Conservation (phyloP, 2,797 vertebrate genomes). For the Microctenopoma lineatum region DNA sequence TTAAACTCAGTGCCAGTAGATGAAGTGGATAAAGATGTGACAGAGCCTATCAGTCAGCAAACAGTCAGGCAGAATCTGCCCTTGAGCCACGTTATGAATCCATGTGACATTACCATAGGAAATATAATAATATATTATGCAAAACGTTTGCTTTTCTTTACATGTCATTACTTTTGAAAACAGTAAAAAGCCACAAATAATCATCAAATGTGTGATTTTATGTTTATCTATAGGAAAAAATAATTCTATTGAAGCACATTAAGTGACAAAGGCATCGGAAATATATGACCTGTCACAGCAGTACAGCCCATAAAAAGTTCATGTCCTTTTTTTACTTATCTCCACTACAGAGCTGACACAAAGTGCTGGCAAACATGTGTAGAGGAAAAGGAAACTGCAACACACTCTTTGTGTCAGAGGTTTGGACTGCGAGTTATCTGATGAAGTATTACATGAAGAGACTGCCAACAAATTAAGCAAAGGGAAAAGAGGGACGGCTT, state of each 20-base stretch:
- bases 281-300: constrained; percentile 13
- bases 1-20: constrained; percentile 44
- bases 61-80: constrained; percentile 38
- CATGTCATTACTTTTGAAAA: constrained; percentile 9
- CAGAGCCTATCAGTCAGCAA: constrained; percentile 47
- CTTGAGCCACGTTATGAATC: constrained; percentile 15
- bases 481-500: neutral
- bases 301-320: constrained; percentile 9
- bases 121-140: neutral
- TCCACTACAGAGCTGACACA: constrained; percentile 14
- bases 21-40: constrained; percentile 46
- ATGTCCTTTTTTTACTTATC: constrained; percentile 24
- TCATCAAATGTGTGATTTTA: neutral
- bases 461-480: constrained; percentile 2
- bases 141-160: constrained; percentile 1
- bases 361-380: constrained; percentile 43
- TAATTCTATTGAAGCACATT: neutral
- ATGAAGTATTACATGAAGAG: constrained; percentile 15
- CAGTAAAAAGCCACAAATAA: neutral
- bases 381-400: constrained; percentile 45
- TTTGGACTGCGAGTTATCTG: constrained; percentile 8
- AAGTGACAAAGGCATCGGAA: constrained; percentile 22
- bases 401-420: constrained; percentile 3
- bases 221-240: constrained; percentile 11
- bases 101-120: constrained; percentile 1